Percentiles rank a stretch among this genome's conserved stretches.
Evolutionary conservation across 1,140 invertebrate species (phyloP).

Genomic region (Himalopsyche phryganea): DNA sequence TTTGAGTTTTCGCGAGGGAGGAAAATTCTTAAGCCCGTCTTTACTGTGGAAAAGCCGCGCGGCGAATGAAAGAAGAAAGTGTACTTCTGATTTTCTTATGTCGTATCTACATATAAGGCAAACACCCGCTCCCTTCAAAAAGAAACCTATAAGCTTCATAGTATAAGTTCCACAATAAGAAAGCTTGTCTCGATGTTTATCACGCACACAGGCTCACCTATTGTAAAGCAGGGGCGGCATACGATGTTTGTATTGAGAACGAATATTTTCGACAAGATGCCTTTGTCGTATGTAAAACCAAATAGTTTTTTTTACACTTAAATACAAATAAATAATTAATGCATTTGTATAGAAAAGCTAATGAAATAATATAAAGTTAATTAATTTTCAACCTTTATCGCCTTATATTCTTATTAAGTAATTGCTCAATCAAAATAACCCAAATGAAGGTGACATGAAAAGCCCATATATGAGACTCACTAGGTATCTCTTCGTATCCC

Average conservation of each 20-base stretch:
- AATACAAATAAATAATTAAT: no score
- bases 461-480: no score
- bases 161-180: conserved; percentile 29
- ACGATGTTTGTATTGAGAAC: not conserved
- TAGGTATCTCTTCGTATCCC: no score
- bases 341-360: no score
- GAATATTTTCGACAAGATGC: no score
- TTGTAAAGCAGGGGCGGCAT: not conserved
- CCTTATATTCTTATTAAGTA: no score
- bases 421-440: no score
- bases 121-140: conserved; percentile 11
- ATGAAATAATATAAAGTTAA: no score
- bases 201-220: conserved; percentile 8
- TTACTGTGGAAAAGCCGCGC: conserved; percentile 31
- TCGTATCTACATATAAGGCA: conserved; percentile 23
- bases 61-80: conserved; percentile 34
- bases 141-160: conserved; percentile 8
- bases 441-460: no score
- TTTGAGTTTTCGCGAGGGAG: conserved; percentile 4
- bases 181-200: conserved; percentile 33
- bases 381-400: no score
- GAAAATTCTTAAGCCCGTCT: conserved; percentile 21
- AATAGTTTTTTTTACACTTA: no score
- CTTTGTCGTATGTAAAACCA: no score
- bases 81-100: conserved; percentile 31